Evolutionary conservation across 2,113 vertebrate genomes (phyloP).

Genomic region (Polyodon spathula): DNA sequence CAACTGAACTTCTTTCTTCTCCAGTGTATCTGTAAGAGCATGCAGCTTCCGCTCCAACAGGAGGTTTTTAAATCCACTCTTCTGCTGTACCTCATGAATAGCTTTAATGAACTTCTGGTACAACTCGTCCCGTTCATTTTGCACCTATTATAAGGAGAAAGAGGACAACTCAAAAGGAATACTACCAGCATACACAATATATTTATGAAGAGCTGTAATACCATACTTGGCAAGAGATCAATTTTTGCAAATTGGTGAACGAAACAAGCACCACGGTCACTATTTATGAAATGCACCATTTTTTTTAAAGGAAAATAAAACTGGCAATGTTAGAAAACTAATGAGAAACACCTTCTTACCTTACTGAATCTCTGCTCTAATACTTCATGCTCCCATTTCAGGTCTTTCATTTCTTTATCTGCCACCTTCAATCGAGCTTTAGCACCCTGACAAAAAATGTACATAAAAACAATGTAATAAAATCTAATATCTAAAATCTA

Average conservation of each 20-base stretch:
- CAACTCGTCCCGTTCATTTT: slow-evolving; percentile 69
- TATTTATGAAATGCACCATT: too few species aligned
- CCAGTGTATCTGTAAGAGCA: slow-evolving; percentile 43
- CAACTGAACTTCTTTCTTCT: slow-evolving; percentile 75
- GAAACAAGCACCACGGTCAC: too few species aligned
- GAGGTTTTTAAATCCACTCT: slow-evolving; percentile 61
- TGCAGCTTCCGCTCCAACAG: slow-evolving; percentile 68
- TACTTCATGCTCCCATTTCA: slow-evolving; percentile 66
- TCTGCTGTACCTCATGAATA: slow-evolving; percentile 66
- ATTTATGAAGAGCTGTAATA: too few species aligned
- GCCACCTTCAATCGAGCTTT: slow-evolving; percentile 54
- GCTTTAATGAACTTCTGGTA: slow-evolving; percentile 59
- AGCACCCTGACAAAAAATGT: slow-evolving; percentile 43
- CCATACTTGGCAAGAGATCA: too few species aligned
- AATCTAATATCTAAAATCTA: not conserved
- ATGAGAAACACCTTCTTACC: slow-evolving; percentile 44
- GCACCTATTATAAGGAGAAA: slow-evolving; percentile 52
- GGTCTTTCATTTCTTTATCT: slow-evolving; percentile 59
- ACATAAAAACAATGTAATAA: not conserved
- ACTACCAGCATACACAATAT: too few species aligned
- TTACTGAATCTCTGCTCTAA: slow-evolving; percentile 69
- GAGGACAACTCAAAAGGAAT: too few species aligned
- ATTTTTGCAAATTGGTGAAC: too few species aligned
- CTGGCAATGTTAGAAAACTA: too few species aligned
- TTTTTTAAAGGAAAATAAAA: too few species aligned